phyloP scores from a whole-genome alignment of 2,888 invertebrate species.

The Yponomeuta cagnagella region DNA sequence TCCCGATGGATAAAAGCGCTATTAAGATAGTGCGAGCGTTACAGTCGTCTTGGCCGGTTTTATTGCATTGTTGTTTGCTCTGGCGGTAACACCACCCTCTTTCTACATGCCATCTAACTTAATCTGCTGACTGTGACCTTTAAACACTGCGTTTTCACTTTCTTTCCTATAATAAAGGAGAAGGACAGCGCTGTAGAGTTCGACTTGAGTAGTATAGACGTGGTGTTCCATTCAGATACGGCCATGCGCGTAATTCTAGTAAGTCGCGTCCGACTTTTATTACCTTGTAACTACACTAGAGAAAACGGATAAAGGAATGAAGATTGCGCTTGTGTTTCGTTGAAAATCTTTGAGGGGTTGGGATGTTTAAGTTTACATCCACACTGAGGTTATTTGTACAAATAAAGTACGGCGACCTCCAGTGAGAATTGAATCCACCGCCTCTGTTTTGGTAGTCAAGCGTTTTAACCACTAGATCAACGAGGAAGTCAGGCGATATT shows the following conservation, averaged over 20 bases:
- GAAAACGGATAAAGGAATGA: neutral
- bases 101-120: neutral
- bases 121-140: neutral
- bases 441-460: too few species aligned
- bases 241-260: neutral
- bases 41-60: neutral
- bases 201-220: neutral
- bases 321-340: neutral
- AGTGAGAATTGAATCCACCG: too few species aligned
- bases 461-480: too few species aligned
- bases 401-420: too few species aligned
- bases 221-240: neutral
- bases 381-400: too few species aligned
- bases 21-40: neutral
- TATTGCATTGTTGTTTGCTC: neutral
- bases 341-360: neutral
- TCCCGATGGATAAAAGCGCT: neutral
- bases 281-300: conserved; percentile 3
- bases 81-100: neutral
- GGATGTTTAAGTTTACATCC: neutral
- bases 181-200: neutral
- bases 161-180: neutral
- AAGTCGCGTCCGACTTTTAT: conserved; percentile 1
- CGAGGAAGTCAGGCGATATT: too few species aligned
- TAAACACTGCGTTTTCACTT: neutral